A percentile compares a stretch with the other conserved stretches of the same genome.
phyloP scores from a whole-genome alignment of 2,888 invertebrate species.

The Protophormia terraenovae region DNA sequence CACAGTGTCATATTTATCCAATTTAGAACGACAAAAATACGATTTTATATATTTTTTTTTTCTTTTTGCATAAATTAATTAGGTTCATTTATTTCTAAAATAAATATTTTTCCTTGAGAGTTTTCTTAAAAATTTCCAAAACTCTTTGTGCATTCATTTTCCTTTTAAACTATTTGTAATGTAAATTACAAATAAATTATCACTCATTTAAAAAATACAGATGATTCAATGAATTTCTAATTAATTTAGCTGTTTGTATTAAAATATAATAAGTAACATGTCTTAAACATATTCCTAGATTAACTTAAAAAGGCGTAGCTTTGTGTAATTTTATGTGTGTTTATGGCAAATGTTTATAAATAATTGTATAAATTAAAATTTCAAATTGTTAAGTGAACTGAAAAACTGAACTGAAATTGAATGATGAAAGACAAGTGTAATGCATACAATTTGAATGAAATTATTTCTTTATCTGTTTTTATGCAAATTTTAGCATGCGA shows the following conservation, averaged over 20 bases:
- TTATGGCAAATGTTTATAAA: slow-evolving; percentile 7
- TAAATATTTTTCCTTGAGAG: not conserved
- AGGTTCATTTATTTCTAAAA: not conserved
- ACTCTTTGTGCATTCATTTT: no score
- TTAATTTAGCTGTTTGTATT: not conserved
- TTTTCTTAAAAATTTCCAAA: not conserved
- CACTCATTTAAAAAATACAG: not conserved
- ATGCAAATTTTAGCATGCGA: slow-evolving; percentile 60
- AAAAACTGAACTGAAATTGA: slow-evolving; percentile 41
- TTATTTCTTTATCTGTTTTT: slow-evolving; percentile 48
- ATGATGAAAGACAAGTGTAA: slow-evolving; percentile 31
- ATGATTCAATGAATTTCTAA: not conserved
- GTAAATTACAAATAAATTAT: not conserved
- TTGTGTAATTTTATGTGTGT: slow-evolving; percentile 1
- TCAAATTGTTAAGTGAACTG: slow-evolving; percentile 46
- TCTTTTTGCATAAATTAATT: no score
- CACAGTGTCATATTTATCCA: no score
- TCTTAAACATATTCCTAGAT: not conserved
- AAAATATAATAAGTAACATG: not conserved
- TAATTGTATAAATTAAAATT: slow-evolving; percentile 45
- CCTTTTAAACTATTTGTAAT: not conserved
- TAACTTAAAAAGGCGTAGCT: slow-evolving; percentile 25
- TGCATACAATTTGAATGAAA: no score
- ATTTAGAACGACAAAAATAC: no score
- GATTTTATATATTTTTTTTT: no score